phyloP scores from a whole-genome alignment of 2,797 vertebrate species.

The Fundulus diaphanus region DNA sequence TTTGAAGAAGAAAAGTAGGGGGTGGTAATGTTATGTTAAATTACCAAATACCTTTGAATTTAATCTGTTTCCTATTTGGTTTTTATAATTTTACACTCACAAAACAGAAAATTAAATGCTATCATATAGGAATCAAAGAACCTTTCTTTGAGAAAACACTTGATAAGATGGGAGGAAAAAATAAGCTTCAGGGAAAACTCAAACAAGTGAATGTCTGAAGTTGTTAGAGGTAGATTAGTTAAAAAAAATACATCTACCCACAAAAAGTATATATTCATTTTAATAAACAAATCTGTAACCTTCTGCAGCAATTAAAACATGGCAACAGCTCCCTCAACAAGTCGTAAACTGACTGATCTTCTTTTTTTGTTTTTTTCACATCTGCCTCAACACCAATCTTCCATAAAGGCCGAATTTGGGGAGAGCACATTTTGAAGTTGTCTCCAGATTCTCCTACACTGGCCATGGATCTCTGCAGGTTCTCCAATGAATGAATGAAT shows the following conservation, averaged over 20 bases:
- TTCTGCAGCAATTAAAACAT: too few species aligned
- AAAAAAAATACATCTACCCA: neutral
- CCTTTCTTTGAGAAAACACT: neutral
- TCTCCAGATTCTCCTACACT: too few species aligned
- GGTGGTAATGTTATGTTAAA: constrained; percentile 23
- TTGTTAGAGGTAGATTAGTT: too few species aligned
- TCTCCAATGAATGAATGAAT: too few species aligned
- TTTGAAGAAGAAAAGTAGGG: constrained; percentile 34
- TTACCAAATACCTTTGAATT: neutral
- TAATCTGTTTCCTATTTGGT: neutral
- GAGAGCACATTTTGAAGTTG: too few species aligned
- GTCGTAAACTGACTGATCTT: too few species aligned
- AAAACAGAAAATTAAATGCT: neutral
- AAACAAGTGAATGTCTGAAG: neutral
- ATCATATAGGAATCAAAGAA: neutral
- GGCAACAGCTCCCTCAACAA: too few species aligned
- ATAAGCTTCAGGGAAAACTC: neutral
- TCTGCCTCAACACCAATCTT: too few species aligned
- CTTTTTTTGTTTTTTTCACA: too few species aligned
- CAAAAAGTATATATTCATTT: neutral
- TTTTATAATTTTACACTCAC: neutral
- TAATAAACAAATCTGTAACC: too few species aligned
- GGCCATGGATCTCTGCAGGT: too few species aligned
- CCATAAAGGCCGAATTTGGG: too few species aligned
- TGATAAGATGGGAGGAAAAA: neutral